Percentiles rank a stretch among this genome's conserved stretches.
Conservation (phyloP, 64 coral and sea anemone genomes). For the Montipora sp. region DNA sequence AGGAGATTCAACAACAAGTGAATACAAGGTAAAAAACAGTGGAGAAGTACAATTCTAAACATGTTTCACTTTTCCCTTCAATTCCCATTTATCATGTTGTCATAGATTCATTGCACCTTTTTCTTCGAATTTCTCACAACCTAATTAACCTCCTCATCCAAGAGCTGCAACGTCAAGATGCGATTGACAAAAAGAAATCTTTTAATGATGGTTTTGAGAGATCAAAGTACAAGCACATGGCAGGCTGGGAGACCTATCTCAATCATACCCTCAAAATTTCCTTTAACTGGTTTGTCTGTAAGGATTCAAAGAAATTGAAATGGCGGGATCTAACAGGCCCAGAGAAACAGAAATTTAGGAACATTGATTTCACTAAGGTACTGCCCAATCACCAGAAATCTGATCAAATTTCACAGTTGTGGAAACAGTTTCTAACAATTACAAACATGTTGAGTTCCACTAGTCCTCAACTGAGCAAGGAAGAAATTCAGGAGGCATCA, state of each 20-base stretch:
- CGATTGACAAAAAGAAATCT: too few relatives aligned
- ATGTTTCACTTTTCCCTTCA: neutral
- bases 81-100: neutral
- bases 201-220: too few relatives aligned
- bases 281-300: neutral
- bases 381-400: neutral
- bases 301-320: neutral
- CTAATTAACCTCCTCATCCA: neutral
- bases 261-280: too few relatives aligned
- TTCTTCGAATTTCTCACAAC: conserved; percentile 25
- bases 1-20: too few relatives aligned
- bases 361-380: neutral
- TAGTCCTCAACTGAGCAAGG: too few relatives aligned
- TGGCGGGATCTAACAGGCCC: neutral
- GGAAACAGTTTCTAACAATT: neutral
- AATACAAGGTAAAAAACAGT: neutral
- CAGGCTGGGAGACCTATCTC: too few relatives aligned
- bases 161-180: too few relatives aligned
- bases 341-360: conserved; percentile 6
- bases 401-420: neutral
- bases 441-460: too few relatives aligned
- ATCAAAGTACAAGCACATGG: too few relatives aligned
- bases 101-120: neutral
- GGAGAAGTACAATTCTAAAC: neutral
- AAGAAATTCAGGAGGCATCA: too few relatives aligned